Base-by-base conservation (phyloP, 2,888 invertebrate species). In the Scrobipalpa atriplicella region DNA sequence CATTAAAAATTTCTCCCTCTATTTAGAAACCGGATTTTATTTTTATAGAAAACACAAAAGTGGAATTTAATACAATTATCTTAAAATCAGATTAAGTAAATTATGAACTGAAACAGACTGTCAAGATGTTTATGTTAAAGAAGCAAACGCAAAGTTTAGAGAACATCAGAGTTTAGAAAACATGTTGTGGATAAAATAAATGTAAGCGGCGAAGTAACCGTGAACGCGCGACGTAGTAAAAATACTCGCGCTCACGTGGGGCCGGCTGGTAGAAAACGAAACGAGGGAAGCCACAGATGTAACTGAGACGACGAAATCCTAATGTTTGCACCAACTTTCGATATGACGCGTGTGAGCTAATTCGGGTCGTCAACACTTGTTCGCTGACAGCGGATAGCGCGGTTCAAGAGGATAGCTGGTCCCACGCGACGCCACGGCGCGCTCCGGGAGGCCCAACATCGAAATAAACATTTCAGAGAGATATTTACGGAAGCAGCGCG, bases 401-500 rank as follows among this genome's bases (percentile, higher is more conserved):
- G 11, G 9, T 21, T 7, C 21, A 13, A 1, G 47, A 47, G n/a
- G 43, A 11, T 43, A 16, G 47, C 43, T 10, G 47, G 38, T 62
- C 54, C 36, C 29, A 29, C 52, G 64, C 36, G 64, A 29, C 5
- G 29, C n/a, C n/a, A 5, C 5, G 29, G 10, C 36, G 64, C 60
- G 16, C 60, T 39, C 64, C 56, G 64, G 64, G 64, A 52, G 64
- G 56, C 56, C 47, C 47, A 29, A 6, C 16, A 29, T n/a, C 38
- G 29, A 58, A 58, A 58, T 62, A 62, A 43, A 21, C 13, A 11
- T 19, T 51, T 18, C 36, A 38, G 2, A 7, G 62, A 63, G 63
- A 52, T 68, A 68, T 68, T 65, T 66, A 64, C 68, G 66, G 65
- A 65, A 66, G 58, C 43, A 54, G 52, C 10, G 39, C 39, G 3